Evolutionary conservation across 2,113 vertebrate species (phyloP).

Genomic region (Planiliza haematocheilus): DNA sequence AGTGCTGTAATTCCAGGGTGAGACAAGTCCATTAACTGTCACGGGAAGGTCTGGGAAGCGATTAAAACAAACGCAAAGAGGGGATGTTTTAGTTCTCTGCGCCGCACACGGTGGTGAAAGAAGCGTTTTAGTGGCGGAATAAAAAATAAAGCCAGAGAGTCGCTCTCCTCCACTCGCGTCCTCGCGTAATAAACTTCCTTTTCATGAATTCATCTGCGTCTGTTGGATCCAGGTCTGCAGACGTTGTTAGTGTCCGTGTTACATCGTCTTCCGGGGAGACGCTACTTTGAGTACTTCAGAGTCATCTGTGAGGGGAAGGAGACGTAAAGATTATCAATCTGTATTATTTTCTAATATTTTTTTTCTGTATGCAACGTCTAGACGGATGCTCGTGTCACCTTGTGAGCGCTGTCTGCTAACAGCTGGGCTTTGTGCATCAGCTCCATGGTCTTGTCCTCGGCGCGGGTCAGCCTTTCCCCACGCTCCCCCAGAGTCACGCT

Average conservation of each 20-base stretch:
- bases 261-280: not conserved
- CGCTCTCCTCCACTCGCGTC: not conserved
- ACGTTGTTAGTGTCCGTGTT: conserved; percentile 43
- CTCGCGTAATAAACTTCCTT: too few relatives aligned
- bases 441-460: conserved; percentile 90
- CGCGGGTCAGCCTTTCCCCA: conserved; percentile 86
- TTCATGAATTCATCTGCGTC: too few relatives aligned
- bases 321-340: not conserved
- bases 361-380: too few relatives aligned
- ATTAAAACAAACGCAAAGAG: not conserved
- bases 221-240: too few relatives aligned
- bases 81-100: not conserved
- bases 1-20: too few relatives aligned
- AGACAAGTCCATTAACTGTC: too few relatives aligned
- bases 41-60: not conserved
- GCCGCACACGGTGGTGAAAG: not conserved
- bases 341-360: too few relatives aligned
- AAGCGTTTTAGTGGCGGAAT: conserved; percentile 2
- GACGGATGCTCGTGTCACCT: too few relatives aligned
- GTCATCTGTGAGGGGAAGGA: conserved; percentile 59
- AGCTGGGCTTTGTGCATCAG: conserved; percentile 91
- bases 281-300: conserved; percentile 69
- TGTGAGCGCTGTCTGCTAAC: conserved; percentile 91
- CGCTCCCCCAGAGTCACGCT: conserved; percentile 92
- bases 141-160: too few relatives aligned